Base-by-base conservation (phyloP, 2,888 invertebrate genomes). In the Anticlea derivata region DNA sequence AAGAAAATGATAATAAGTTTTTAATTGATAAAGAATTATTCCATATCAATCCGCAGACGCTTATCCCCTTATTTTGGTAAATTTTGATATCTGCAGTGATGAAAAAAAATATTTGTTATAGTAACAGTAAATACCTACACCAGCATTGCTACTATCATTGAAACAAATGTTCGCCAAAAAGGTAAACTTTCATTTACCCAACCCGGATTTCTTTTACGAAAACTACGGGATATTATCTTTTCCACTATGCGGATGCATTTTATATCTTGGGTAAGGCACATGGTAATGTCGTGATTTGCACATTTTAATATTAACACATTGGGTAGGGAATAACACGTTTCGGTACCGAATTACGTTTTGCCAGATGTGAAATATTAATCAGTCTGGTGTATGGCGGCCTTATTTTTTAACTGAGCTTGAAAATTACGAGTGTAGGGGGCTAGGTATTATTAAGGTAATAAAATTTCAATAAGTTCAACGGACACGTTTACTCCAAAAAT, bases 231-330 rank as follows among this genome's bases (percentile, higher is more conserved):
- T 46, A 46, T 29, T 48, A 48, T 40, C 26, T 40, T 29, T 45
- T 34, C 34, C 13, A 22, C 63, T 66, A 63, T 59, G 59, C 55
- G 61, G 56, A 55, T 78, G 75, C 73, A 78, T 79, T 78, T 52
- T 43, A 38, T 75, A 57, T 63, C 74, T 74, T 65, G 66, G 62
- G 60, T 65, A 61, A 60, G 66, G 58, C 59, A 67, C 75, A 83
- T 80, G 83, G 76, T 79, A 80, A 83, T 83, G 59, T 55, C 58
- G 63, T 71, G 74, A 83, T 86, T 85, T 82, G 70, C 83, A 86
- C 84, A 81, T 82, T 79, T 86, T 85, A 86, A 86, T 86, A 86
- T 84, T 81, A 82, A 85, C 79, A 78, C 66, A 65, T 60, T 62
- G 67, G 68, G 64, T 62, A 30, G 50, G 51, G 38, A 51, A 54